Conservation (phyloP, 1,140 invertebrate species). For the Saccostrea echinata region DNA sequence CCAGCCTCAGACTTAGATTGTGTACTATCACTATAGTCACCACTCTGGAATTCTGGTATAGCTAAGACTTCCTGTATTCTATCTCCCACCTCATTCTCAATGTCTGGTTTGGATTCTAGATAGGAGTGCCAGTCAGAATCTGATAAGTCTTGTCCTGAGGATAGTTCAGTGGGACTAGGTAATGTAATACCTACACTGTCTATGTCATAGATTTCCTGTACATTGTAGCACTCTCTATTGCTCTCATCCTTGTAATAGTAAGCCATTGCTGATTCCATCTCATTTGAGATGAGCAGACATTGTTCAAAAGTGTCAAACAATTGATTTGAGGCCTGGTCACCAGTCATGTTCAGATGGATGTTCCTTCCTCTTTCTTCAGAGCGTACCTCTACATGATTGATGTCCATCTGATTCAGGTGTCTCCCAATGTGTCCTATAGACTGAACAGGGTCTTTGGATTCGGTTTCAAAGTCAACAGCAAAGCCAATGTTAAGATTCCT, state of each 20-base stretch:
- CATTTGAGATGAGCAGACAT: constrained; percentile 89
- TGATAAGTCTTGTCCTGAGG: neutral
- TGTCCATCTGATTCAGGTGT: constrained; percentile 55
- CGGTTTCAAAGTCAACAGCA: constrained; percentile 82
- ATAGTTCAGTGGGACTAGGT: constrained; percentile 36
- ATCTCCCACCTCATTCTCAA: constrained; percentile 59
- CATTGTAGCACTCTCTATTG: constrained; percentile 87
- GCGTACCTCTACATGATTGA: constrained; percentile 59
- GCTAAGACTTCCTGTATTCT: constrained; percentile 49
- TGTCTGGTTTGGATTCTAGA: constrained; percentile 60
- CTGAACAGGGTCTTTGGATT: constrained; percentile 44
- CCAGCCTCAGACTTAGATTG: neutral
- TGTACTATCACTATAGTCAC: neutral
- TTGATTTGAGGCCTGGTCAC: constrained; percentile 74
- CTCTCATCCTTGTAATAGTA: constrained; percentile 92
- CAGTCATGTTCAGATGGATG: constrained; percentile 42
- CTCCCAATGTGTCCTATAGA: constrained; percentile 38
- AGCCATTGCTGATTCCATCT: constrained; percentile 92
- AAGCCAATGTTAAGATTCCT: constrained; percentile 86
- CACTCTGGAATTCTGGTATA: constrained; percentile 34
- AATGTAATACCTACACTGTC: constrained; percentile 83
- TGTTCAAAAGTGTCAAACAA: constrained; percentile 90
- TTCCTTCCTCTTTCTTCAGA: constrained; percentile 45
- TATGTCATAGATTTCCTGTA: constrained; percentile 93
- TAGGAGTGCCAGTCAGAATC: constrained; percentile 58